Evolutionary conservation across 2,888 invertebrate species (phyloP).

Genomic region (Plemyria rubiginata): DNA sequence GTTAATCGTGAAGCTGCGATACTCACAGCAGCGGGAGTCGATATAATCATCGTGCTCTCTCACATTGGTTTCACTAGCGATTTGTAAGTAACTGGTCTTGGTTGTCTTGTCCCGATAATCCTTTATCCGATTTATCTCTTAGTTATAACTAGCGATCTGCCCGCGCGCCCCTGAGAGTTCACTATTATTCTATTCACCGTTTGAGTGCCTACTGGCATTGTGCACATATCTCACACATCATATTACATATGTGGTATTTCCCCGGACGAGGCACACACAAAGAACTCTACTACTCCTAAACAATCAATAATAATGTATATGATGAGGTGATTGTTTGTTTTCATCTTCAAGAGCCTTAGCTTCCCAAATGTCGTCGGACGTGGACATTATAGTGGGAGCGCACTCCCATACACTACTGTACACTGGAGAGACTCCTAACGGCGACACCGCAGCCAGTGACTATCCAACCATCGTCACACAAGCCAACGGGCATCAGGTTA

Average conservation of each 20-base stretch:
- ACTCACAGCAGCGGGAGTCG: constrained; percentile 86
- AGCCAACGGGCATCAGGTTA: constrained; percentile 75
- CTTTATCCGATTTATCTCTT: too few relatives aligned
- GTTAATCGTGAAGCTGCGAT: constrained; percentile 88
- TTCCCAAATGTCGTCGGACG: constrained; percentile 84
- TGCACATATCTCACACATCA: too few relatives aligned
- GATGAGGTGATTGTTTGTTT: neutral
- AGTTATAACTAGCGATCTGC: too few relatives aligned
- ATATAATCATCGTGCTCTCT: constrained; percentile 93
- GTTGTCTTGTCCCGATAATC: too few relatives aligned
- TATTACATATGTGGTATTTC: too few relatives aligned
- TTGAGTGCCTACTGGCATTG: too few relatives aligned
- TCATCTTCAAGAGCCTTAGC: constrained; percentile 83
- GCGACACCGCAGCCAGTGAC: constrained; percentile 83
- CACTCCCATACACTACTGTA: constrained; percentile 93
- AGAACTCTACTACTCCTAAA: too few relatives aligned
- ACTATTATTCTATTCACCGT: too few relatives aligned
- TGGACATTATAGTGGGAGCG: constrained; percentile 94
- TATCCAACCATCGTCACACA: constrained; percentile 90
- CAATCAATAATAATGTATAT: too few relatives aligned
- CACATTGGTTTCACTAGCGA: constrained; percentile 87
- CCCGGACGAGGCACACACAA: too few relatives aligned
- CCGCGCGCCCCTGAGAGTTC: too few relatives aligned
- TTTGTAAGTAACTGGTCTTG: constrained; percentile 51
- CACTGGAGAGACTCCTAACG: constrained; percentile 82